Evolutionary conservation across 2,113 vertebrate genomes (phyloP), one percentile per base, ranked within the genome.

Genomic region (Gymnorhina tibicen): DNA sequence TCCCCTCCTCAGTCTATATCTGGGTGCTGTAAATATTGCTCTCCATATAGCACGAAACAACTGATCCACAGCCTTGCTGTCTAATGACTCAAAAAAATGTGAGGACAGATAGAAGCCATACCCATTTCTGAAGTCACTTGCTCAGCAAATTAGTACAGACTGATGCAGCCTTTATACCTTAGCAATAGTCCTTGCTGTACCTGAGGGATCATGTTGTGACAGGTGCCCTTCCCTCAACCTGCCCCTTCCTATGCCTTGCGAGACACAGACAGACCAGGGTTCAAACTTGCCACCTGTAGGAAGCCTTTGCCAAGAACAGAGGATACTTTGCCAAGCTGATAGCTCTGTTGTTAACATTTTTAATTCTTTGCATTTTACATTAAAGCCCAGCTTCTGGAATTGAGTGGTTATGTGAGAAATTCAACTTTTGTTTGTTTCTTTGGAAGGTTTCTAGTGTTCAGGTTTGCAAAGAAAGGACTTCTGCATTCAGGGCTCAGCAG

Each of bases 21-120:
- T 94, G 66, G 47, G 22, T 49, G 76, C 88, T 68, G 22, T 89
- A 93, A 90, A 74, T 80, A 58, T 44, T 89, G 76, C 53, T 85
- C 33, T 67, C 89, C 47, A 13, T 10, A 14, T 42, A 72, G 41
- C 76, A 85, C 3, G 8, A 95, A 94, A 91, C 68, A 86, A 39
- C 64, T 26, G 52, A 78, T 79, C 73, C 75, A 52, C 87, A 80
- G 79, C 49, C 62, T 74, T 68, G 68, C 55, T 37, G 49, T 52
- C 62, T 90, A 76, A 87, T 91, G 68, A 80, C 85, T 85, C 75
- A 94, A 78, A 94, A 75, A 91, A 81, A 87, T 62, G 21, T 42
- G 32, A 85, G 62, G 62, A 39, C 74, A 89, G 69, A 72, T 41
- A 82, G 73, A 79, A 93, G 59, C 85, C 63, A 6, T 77, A 32